Percentiles rank a stretch among this genome's conserved stretches.
Conservation (phyloP, 2,113 vertebrate genomes). For the Vombatus ursinus region DNA sequence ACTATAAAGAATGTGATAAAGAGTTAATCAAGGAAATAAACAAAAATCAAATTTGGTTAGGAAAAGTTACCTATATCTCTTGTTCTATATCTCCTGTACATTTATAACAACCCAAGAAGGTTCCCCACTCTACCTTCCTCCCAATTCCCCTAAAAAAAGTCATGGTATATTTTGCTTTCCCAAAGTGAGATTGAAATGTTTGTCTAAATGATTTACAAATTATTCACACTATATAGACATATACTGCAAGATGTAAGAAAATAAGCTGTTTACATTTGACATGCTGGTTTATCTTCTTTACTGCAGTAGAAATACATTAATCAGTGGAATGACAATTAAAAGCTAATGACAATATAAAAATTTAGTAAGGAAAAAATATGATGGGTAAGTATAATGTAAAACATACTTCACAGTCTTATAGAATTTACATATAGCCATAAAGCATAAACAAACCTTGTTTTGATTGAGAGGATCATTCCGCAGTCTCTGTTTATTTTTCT, state of each 20-base stretch:
- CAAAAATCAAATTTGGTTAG: too few species aligned
- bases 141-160: not conserved
- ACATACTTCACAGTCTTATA: not conserved
- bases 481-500: constrained; percentile 93
- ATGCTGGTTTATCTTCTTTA: constrained; percentile 8
- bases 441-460: constrained; percentile 86
- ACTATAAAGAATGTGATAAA: too few species aligned
- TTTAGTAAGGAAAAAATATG: not conserved
- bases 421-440: not conserved
- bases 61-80: too few species aligned
- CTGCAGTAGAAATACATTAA: not conserved
- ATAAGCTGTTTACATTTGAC: not conserved
- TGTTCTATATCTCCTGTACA: too few species aligned
- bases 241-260: constrained; percentile 21
- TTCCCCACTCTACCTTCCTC: not conserved
- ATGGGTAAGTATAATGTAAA: not conserved
- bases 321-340: constrained; percentile 4
- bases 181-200: not conserved
- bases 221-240: not conserved
- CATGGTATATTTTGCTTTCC: not conserved
- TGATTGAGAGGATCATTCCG: constrained; percentile 88
- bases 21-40: too few species aligned
- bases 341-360: constrained; percentile 1
- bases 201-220: constrained; percentile 16
- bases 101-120: not conserved